phyloP scores from a whole-genome alignment of 2,888 invertebrate genomes.

The Troides oblongomaculatus region DNA sequence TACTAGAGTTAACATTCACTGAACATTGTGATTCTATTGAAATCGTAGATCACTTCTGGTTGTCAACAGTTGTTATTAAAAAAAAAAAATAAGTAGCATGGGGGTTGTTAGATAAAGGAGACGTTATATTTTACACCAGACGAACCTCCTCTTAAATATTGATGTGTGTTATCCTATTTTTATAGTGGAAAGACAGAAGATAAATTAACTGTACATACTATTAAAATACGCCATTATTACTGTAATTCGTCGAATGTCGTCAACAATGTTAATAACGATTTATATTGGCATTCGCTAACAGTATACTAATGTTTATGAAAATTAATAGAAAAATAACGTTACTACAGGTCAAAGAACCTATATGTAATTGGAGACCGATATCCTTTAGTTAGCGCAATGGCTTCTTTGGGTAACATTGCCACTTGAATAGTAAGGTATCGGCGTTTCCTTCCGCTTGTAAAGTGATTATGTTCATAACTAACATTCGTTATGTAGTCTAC shows the following conservation, averaged over 20 bases:
- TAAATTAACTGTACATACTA: neutral
- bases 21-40: too few relatives aligned
- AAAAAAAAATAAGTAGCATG: too few relatives aligned
- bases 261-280: neutral
- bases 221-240: neutral
- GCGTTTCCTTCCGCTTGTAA: constrained; percentile 5
- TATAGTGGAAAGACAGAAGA: neutral
- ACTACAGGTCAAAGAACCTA: constrained; percentile 11
- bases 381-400: neutral
- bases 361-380: neutral
- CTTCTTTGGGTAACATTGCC: constrained; percentile 3
- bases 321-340: constrained; percentile 1
- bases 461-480: neutral
- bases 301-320: neutral
- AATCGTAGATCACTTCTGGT: too few relatives aligned
- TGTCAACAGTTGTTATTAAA: too few relatives aligned
- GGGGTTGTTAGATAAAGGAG: too few relatives aligned
- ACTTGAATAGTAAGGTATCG: neutral
- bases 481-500: neutral
- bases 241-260: neutral
- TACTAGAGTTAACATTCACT: too few relatives aligned
- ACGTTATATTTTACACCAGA: too few relatives aligned
- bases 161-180: too few relatives aligned
- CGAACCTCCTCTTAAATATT: too few relatives aligned
- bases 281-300: neutral